These are phyloP conservation scores for Microtus pennsylvanicus DNA, from an alignment of 2,113 vertebrate species.

Conservation along the genomic window DNA sequence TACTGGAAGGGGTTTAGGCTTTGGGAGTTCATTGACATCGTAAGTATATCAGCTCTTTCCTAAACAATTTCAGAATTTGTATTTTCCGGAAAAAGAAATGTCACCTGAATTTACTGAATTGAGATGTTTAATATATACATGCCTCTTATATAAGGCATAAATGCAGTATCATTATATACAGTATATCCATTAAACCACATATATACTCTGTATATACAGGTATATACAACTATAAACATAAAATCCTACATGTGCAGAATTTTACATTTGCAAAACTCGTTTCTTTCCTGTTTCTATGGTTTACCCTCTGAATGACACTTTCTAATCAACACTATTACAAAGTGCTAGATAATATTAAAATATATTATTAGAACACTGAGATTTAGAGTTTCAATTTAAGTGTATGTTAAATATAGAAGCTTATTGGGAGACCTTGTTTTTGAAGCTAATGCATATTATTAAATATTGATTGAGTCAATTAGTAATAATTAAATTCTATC, in stretches of 20 bases:
- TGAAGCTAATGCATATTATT: conserved; percentile 51
- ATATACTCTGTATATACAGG: not conserved
- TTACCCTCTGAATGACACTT: conserved; percentile 39
- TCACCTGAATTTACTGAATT: conserved; percentile 39
- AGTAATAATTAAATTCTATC: conserved; percentile 57
- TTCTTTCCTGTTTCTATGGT: conserved; percentile 15
- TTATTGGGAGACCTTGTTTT: conserved; percentile 24
- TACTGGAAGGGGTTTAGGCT: no score
- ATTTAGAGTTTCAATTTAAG: not conserved
- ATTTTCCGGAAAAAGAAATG: not conserved
- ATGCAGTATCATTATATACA: not conserved
- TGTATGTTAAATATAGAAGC: conserved; percentile 19
- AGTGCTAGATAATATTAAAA: not conserved
- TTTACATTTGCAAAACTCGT: conserved; percentile 1
- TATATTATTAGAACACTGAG: conserved; percentile 17
- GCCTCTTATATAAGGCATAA: not conserved
- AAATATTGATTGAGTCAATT: conserved; percentile 52
- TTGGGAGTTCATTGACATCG: not conserved
- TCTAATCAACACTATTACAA: conserved; percentile 73
- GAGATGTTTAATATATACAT: not conserved
- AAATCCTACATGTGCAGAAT: not conserved
- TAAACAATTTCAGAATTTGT: not conserved
- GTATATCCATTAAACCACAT: not conserved
- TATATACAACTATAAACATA: not conserved
- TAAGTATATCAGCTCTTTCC: not conserved